Evolutionary conservation across 2,888 invertebrate species (phyloP), one percentile per base, ranked within the genome.

Genomic region (Ariolimax columbianus): DNA sequence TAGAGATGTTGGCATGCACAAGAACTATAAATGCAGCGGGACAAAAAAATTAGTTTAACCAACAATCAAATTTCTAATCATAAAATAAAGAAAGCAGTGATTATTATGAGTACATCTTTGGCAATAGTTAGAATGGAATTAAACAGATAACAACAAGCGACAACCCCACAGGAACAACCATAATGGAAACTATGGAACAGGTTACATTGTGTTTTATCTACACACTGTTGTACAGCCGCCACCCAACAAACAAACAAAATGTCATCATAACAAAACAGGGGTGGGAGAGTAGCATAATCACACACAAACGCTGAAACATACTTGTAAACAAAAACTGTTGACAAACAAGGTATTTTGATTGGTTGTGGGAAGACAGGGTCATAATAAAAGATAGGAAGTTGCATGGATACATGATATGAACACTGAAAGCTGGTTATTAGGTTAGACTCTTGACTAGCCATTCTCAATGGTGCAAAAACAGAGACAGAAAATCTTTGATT

Each of bases 401-500:
- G 79, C 78, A 78, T 84, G 51, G 63, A 84, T 83, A 77, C 72
- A 55, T 38, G n/a, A 59, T 47, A 51, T 66, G 33, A 33, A 78
- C 84, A 84, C 73, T 30, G 59, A 78, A 84, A 75, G 75, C 75
- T 75, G 75, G 2, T 78, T 59, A 33, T 63, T 43, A 51, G 72
- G 59, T 73, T 33, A 73, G 63, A 79, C 30, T 40, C 73, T 43
- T 84, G 84, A 84, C 84, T 84, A 84, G 84, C 79, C 59, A 51
- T 77, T 68, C 47, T 77, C 36, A 83, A 68, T 77, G 43, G n/a
- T 55, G 55, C 47, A 77, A 43, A 77, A 40, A 82, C 47, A 47
- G 83, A 77, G 83, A 83, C 83, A 83, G 77, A 82, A 75, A 79
- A 82, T 26, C 75, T 77, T 82, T 82, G 82, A 83, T 77, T 77